These are phyloP conservation scores for Chaetodon auriga DNA, from an alignment of 2,113 vertebrate species.

Conservation along the genomic window DNA sequence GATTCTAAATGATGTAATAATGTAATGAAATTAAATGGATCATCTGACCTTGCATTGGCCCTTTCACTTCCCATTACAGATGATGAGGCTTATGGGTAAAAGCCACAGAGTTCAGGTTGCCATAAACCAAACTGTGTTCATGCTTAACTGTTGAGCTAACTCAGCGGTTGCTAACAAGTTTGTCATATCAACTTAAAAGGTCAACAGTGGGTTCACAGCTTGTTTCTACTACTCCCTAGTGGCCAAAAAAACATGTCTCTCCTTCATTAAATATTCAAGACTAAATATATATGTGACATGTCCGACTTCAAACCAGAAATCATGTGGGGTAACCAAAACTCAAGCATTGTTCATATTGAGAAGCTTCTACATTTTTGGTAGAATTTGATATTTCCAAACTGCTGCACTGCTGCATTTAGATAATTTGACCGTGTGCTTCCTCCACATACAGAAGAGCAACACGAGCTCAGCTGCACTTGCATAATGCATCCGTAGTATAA, in stretches of 20 bases:
- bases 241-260: background rate
- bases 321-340: background rate
- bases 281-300: no score
- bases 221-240: no score
- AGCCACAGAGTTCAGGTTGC: background rate
- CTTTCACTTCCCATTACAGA: background rate
- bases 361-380: background rate
- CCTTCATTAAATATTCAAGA: no score
- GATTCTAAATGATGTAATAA: background rate
- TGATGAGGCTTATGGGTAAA: background rate
- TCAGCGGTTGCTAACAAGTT: background rate
- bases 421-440: background rate
- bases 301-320: no score
- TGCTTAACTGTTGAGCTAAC: background rate
- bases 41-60: background rate
- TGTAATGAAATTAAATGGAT: background rate
- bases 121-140: background rate
- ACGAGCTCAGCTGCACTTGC: slow-evolving; percentile 22
- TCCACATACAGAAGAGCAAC: background rate
- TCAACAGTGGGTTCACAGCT: background rate
- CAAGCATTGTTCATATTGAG: no score
- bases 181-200: background rate
- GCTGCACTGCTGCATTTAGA: no score
- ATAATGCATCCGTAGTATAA: slow-evolving; percentile 31
- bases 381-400: background rate